Base-by-base conservation (phyloP, 2,888 invertebrate species). In the Empis stercorea region DNA sequence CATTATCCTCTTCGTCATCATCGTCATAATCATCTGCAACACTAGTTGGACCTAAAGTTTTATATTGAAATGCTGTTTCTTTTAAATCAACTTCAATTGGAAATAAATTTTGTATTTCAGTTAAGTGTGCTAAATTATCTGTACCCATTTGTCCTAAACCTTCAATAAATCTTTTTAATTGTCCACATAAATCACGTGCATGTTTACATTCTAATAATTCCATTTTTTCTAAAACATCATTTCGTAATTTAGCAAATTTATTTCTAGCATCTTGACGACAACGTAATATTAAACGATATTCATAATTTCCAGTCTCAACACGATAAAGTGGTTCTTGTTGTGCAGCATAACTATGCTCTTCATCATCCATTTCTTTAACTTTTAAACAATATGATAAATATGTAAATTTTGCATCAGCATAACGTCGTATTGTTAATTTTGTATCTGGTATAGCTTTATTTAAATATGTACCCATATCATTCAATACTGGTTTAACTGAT, bases 321-420 rank as follows among this genome's bases (percentile, higher is more conserved):
- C 99, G 77, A 65, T 99, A 99, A 34, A 99, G 71, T 0, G 96
- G 95, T 64, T 99, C 99, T 62, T 96, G 94, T 13, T 97, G 62
- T 0, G 88, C 83, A 7, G 85, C 86, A 61, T 88, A 96, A 41
- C 88, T 89, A 55, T 93, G 92, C 60, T 97, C 96, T 63, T 99
- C 99, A 62, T 99, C 99, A 58, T 99, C 99, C 89, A 99, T 88
- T 70, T 99, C 99, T 65, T 99, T 99, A 0, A 99, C 94, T 72
- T 99, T 99, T 48, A 99, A 73, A 62, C 99, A 99, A 65, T 99
- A 99, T 0, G 97, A 97, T 47, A 99, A 73, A 66, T 99, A 99
- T 61, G 99, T 97, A 66, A 99, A 99, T 70, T 99, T 99, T 0
- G 92, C 89, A 70, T 99, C 97, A 0, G 97, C 91, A 66, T 99